Evolutionary conservation across 2,797 vertebrate genomes (phyloP).

Genomic region (Pipistrellus kuhlii): DNA sequence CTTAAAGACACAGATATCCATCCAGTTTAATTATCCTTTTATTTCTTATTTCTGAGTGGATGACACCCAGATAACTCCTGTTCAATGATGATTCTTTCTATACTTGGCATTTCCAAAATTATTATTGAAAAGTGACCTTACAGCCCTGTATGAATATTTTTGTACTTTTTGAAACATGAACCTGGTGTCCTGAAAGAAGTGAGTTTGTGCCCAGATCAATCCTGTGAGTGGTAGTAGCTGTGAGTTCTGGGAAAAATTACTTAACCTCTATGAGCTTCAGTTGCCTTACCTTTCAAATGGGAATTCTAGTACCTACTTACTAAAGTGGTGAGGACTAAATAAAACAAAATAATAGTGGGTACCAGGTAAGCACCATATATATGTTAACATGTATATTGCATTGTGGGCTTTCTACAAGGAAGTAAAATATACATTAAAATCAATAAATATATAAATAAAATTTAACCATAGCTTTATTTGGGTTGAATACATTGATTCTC

Average conservation of each 20-base stretch:
- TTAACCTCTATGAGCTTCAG: background rate
- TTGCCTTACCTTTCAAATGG: background rate
- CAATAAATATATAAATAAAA: background rate
- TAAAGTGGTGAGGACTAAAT: background rate
- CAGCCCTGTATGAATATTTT: background rate
- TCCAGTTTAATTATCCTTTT: conserved; percentile 34
- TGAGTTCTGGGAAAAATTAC: background rate
- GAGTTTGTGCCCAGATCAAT: background rate
- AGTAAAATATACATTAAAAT: background rate
- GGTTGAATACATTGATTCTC: background rate
- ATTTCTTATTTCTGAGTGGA: conserved; percentile 49
- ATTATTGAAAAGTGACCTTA: background rate
- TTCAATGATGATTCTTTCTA: background rate
- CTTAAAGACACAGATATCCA: background rate
- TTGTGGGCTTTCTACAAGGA: background rate
- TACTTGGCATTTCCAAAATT: background rate
- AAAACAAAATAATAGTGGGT: background rate
- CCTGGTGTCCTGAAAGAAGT: background rate
- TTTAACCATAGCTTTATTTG: background rate
- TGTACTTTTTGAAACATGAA: background rate
- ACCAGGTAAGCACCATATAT: background rate
- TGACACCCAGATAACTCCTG: background rate
- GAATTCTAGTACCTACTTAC: background rate
- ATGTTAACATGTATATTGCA: background rate
- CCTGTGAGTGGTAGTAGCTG: background rate